Conservation (phyloP, 1,140 invertebrate genomes). For the Battus philenor region DNA sequence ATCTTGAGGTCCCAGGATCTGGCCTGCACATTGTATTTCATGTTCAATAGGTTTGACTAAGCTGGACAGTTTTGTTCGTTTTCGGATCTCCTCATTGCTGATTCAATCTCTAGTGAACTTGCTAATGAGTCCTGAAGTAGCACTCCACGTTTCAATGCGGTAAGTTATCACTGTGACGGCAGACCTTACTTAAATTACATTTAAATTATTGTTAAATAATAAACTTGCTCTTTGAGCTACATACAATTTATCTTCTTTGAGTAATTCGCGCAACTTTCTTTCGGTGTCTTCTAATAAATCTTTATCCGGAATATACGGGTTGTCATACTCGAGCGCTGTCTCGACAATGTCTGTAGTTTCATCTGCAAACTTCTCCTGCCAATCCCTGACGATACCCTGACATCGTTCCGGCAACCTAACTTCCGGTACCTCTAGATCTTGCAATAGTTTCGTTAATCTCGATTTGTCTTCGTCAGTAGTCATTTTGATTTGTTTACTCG, state of each 20-base stretch:
- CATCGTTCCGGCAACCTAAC: slow-evolving; percentile 47
- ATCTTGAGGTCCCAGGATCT: too few species aligned
- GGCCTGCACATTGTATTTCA: too few species aligned
- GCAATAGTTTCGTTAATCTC: slow-evolving; percentile 49
- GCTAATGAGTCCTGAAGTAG: too few species aligned
- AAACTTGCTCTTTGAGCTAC: slow-evolving; percentile 7
- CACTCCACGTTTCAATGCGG: too few species aligned
- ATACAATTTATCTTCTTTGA: slow-evolving; percentile 36
- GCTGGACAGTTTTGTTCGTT: too few species aligned
- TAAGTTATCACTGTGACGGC: too few species aligned
- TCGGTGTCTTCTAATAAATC: slow-evolving; percentile 46
- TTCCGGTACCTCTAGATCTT: slow-evolving; percentile 48
- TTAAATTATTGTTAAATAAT: slow-evolving; percentile 3
- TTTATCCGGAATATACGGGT: slow-evolving; percentile 49
- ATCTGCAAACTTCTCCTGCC: slow-evolving; percentile 35
- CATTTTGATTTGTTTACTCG: slow-evolving; percentile 26
- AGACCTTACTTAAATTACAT: too few species aligned
- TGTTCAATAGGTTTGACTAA: too few species aligned
- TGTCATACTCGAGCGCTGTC: slow-evolving; percentile 25
- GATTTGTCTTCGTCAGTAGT: slow-evolving; percentile 58
- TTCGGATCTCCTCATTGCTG: too few species aligned
- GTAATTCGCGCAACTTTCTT: slow-evolving; percentile 39
- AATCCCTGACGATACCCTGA: slow-evolving; percentile 35
- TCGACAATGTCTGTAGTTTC: slow-evolving; percentile 20
- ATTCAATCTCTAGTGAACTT: too few species aligned